These are phyloP conservation scores for Muraenolepis orangiensis DNA, from an alignment of 2,797 vertebrate genomes.

Conservation along the genomic window DNA sequence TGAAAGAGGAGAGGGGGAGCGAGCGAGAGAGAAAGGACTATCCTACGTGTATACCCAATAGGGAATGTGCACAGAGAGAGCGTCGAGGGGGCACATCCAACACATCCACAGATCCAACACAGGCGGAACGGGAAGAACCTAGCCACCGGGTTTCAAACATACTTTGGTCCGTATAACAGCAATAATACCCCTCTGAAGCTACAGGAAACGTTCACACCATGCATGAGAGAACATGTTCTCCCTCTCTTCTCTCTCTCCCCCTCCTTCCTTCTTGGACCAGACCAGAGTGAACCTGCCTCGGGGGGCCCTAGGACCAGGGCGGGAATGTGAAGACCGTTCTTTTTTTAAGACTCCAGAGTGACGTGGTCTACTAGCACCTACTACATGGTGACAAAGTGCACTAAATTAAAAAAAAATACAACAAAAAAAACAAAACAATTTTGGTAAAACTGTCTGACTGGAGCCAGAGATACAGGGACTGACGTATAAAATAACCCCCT, in stretches of 20 bases:
- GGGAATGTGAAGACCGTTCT: slow-evolving; percentile 61
- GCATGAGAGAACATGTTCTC: slow-evolving; percentile 53
- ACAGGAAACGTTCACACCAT: slow-evolving; percentile 66
- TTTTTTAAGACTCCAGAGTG: slow-evolving; percentile 71
- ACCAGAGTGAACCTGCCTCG: too few species aligned
- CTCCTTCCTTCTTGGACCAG: slow-evolving; percentile 61
- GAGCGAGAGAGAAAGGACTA: slow-evolving; percentile 14
- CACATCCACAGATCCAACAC: too few species aligned
- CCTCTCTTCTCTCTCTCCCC: slow-evolving; percentile 30
- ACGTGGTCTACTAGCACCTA: slow-evolving; percentile 44
- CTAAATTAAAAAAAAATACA: slow-evolving; percentile 40
- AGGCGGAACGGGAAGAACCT: too few species aligned
- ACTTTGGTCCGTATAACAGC: slow-evolving; percentile 74
- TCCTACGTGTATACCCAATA: slow-evolving; percentile 23
- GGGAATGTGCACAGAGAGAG: too few species aligned
- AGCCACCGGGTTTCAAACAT: slow-evolving; percentile 50
- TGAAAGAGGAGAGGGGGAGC: slow-evolving; percentile 8
- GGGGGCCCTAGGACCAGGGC: slow-evolving; percentile 52
- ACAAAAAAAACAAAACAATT: background rate
- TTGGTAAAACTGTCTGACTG: slow-evolving; percentile 43
- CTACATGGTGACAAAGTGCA: slow-evolving; percentile 63
- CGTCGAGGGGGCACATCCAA: too few species aligned
- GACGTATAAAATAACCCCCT: background rate
- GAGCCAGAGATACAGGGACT: background rate
- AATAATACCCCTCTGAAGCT: slow-evolving; percentile 69